Base-by-base conservation (phyloP, 2,113 vertebrate species). In the Indri indri region DNA sequence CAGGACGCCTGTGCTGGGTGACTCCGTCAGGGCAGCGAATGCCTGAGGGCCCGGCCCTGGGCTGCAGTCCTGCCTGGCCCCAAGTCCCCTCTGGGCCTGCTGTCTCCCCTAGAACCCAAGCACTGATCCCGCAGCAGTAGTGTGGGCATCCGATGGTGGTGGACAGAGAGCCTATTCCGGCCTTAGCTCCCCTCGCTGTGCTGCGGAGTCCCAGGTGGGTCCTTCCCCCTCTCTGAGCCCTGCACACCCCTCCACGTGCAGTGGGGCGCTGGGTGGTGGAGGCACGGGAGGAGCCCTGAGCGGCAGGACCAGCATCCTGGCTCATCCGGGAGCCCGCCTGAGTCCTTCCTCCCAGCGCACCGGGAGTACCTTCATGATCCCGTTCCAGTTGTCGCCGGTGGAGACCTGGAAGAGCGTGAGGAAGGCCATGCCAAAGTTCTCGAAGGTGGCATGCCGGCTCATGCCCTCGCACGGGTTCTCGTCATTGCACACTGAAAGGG, bases 391-490 rank as follows among this genome's bases (percentile, higher is more conserved):
- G 98, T 99, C 99, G 0, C 99, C 99, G 0, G 99, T 99, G 97
- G 99, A 99, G 97, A 99, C 99, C 98, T 99, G 99, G 98, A 99
- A 99, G 90, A 99, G 99, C 0, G 99, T 99, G 98, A 99, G 99
- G 98, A 99, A 99, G 79, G 99, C 99, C 99, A 99, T 99, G 98
- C 99, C 99, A 8, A 99, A 99, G 98, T 99, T 99, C 96, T 99
- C 99, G 84, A 99, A 99, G 93, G 99, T 99, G 96, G 99, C 99
- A 0, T 99, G 99, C 92, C 99, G 99, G 98, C 99, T 99, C 99
- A 99, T 99, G 74, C 99, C 99, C 97, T 99, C 99, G 13, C 99
- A 99, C 0, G 99, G 99, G 93, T 99, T 99, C 97, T 99, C 99
- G 9, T 99, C 99, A 0, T 99, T 99, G 98, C 99, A 99, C 91